Evolutionary conservation across 2,888 invertebrate species (phyloP), one percentile per base, ranked within the genome.

Genomic region (Acrobasis suavella): DNA sequence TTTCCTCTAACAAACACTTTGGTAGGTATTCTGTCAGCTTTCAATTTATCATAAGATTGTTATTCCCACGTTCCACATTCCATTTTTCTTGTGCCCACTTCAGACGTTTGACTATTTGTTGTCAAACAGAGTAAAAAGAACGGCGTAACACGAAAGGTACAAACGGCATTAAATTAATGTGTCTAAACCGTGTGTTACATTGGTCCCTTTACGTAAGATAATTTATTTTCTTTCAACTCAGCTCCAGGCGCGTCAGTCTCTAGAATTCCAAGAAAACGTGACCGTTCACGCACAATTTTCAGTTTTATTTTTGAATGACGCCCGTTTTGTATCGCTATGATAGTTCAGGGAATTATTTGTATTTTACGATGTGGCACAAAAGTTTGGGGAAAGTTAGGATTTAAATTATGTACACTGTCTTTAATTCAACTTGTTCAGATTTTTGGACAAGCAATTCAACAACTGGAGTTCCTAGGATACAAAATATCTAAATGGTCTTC

Each of bases 141-240:
- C 9, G 15, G n/a, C 16, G 50, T 17, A 16, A 14, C 17, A 51
- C 22, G 50, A 51, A 50, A 51, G 49, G 60, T 16, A 17, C 32
- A 32, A 16, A 17, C 17, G 42, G 52, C 10, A 51, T 50, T 42
- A 50, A 60, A 51, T 60, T 60, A 60, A 60, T 60, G 50, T 60
- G 60, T 60, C 60, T 60, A 51, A 39, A 60, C 17, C 60, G 42
- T 52, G 17, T 60, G 60, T 51, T 60, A 60, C 60, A 51, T 16
- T n/a, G 15, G 39, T 51, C 42, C 60, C 60, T 60, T 58, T 58
- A 17, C 42, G 37, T 17, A 42, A 60, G 51, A 22, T 52, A 60
- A 51, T 60, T 42, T 60, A 60, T 60, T 60, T 60, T 60, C 42
- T 60, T 39, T 52, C 22, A 46, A 49, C 58, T 58, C 60, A 42